Evolutionary conservation across 2,797 vertebrate genomes (phyloP).

Genomic region (Cercopithecus mitis): DNA sequence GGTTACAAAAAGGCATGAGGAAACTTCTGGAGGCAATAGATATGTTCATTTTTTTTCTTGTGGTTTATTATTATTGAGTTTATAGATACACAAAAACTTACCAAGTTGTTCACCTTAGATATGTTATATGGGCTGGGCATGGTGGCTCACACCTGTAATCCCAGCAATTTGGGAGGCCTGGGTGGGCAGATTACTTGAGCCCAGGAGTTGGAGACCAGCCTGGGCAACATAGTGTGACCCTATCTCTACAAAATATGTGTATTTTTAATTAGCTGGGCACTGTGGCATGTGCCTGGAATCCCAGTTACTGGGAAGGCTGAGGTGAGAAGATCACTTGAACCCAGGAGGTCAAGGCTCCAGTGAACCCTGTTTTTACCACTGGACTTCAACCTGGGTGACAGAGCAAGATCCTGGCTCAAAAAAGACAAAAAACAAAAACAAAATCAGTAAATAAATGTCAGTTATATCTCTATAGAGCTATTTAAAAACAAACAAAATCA

Average conservation of each 20-base stretch:
- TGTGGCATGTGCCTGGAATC: not conserved
- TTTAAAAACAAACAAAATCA: not conserved
- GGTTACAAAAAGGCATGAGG: not conserved
- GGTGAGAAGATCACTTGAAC: not conserved
- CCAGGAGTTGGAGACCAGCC: not conserved
- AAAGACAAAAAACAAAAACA: not conserved
- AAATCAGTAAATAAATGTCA: not conserved
- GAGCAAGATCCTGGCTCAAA: not conserved
- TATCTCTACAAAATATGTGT: not conserved
- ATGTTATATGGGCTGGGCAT: not conserved
- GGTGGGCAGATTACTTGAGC: accelerated
- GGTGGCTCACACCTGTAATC: not conserved
- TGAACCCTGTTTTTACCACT: not conserved
- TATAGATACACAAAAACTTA: not conserved
- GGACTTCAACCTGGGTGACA: not conserved
- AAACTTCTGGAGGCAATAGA: not conserved
- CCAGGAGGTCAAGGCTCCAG: not conserved
- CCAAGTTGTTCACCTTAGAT: not conserved
- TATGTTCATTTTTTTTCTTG: not conserved
- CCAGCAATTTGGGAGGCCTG: not conserved
- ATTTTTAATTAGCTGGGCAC: not conserved
- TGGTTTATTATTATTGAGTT: not conserved
- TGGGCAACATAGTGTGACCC: not conserved
- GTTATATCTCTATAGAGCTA: not conserved
- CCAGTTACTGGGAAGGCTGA: not conserved